These are phyloP conservation scores for Mamestra configurata DNA, from an alignment of 1,140 invertebrate species.

Conservation along the genomic window DNA sequence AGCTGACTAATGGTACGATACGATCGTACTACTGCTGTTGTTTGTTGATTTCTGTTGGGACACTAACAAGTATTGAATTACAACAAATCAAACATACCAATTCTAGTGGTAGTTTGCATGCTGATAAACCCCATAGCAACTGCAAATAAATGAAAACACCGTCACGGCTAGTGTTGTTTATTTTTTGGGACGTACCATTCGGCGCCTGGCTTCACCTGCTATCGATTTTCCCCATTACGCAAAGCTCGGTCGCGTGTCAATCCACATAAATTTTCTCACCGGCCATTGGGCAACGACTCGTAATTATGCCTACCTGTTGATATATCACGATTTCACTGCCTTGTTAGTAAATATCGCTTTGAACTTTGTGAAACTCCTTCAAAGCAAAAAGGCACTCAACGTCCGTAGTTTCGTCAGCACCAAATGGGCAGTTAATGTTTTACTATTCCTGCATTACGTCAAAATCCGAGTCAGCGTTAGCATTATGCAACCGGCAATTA, in stretches of 20 bases:
- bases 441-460: constrained; percentile 15
- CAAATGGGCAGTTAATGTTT: constrained; percentile 2
- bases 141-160: background rate
- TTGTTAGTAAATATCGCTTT: constrained; percentile 55
- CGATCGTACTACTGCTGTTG: background rate
- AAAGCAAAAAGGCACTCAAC: constrained; percentile 13
- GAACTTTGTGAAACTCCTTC: constrained; percentile 29
- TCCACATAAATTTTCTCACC: constrained; percentile 29
- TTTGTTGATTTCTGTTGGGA: background rate
- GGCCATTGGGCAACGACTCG: constrained; percentile 31
- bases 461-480: background rate
- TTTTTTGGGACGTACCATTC: background rate
- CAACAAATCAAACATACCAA: background rate
- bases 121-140: background rate
- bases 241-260: constrained; percentile 12
- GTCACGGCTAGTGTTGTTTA: background rate
- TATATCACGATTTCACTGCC: constrained; percentile 48
- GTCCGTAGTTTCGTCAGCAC: background rate
- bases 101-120: background rate
- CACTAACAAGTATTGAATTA: too few relatives aligned
- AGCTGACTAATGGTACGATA: background rate
- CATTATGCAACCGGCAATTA: constrained; percentile 1
- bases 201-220: background rate
- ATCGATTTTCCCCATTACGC: constrained; percentile 36
- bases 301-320: constrained; percentile 56